phyloP scores from a whole-genome alignment of 2,888 invertebrate genomes.

The Heliconius ethilla region DNA sequence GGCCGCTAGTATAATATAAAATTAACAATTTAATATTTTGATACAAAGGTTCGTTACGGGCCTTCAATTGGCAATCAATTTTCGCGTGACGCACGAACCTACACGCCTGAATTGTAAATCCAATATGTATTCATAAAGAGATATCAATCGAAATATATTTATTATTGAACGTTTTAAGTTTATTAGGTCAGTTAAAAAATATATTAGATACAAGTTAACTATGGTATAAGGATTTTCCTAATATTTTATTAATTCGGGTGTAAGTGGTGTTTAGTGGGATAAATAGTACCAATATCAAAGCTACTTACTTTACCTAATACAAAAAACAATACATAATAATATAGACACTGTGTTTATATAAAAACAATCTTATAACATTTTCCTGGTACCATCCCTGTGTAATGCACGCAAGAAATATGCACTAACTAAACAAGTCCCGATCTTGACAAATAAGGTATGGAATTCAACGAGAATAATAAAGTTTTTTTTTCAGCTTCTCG shows the following conservation, averaged over 20 bases:
- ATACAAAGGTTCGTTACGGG: constrained; percentile 7
- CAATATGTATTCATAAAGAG: constrained; percentile 14
- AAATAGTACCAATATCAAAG: too few relatives aligned
- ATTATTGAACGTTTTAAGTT: not conserved
- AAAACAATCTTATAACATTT: not conserved
- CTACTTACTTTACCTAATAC: too few relatives aligned
- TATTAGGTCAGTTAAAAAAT: constrained; percentile 11
- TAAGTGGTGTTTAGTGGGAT: too few relatives aligned
- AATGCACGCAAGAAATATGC: not conserved
- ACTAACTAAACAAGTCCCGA: not conserved
- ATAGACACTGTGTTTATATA: not conserved
- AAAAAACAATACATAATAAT: too few relatives aligned
- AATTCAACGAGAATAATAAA: not conserved
- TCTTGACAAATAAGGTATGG: not conserved
- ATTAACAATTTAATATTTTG: not conserved
- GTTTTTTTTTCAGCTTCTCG: too few relatives aligned
- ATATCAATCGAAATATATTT: constrained; percentile 3
- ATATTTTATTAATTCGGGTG: too few relatives aligned
- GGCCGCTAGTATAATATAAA: too few relatives aligned
- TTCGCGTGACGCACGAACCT: constrained; percentile 24
- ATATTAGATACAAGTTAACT: too few relatives aligned
- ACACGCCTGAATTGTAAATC: not conserved
- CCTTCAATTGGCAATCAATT: constrained; percentile 10
- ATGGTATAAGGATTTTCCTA: too few relatives aligned
- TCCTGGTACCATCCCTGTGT: not conserved